Evolutionary conservation across 2,113 vertebrate species (phyloP), one percentile per base, ranked within the genome.

Genomic region (Cephalopterus ornatus): DNA sequence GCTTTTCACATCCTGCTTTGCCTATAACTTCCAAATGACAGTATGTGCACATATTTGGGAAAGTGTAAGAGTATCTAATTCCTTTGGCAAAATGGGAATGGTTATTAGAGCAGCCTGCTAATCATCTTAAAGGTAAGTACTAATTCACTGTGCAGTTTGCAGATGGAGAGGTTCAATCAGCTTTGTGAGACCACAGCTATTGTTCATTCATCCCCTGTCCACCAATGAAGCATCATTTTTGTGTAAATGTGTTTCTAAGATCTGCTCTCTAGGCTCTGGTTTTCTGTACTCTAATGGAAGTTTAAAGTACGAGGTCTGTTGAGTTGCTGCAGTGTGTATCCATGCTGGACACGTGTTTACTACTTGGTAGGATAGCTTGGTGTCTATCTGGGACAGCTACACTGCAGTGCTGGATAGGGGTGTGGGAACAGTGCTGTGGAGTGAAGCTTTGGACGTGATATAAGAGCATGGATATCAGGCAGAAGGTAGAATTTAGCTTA

Each of bases 281-380:
- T 67, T 62, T 53, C 42, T 37, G 1, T 46, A 3, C 16, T 1
- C 17, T 12, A 3, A 2, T 23, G 41, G 62, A 50, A 83, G 16
- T 11, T 49, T 22, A 59, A 65, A 68, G 82, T 67, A 59, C 12
- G 0, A 3, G n/a, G 41, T 30, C 32, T 9, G 35, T 20, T 28
- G 66, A 37, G n/a, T 7, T 83, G 63, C 37, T 74, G 59, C 35
- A 1, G 17, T 46, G 24, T 37, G 10, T 30, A 4, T 39, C 42
- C 0, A 0, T 27, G 20, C 4, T 3, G 5, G 3, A 1, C 26
- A 1, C 14, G 50, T 0, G 0, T 49, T 49, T 86, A 32, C 33
- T 26, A 2, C 28, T 24, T 16, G 18, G 10, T 21, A 18, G 73
- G 15, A 1, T 16, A 1, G 42, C 10, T 28, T 7, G 14, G 55